Percentiles rank a stretch among this genome's conserved stretches.
Conservation (phyloP, 2,888 invertebrate species). For the Salticus scenicus region DNA sequence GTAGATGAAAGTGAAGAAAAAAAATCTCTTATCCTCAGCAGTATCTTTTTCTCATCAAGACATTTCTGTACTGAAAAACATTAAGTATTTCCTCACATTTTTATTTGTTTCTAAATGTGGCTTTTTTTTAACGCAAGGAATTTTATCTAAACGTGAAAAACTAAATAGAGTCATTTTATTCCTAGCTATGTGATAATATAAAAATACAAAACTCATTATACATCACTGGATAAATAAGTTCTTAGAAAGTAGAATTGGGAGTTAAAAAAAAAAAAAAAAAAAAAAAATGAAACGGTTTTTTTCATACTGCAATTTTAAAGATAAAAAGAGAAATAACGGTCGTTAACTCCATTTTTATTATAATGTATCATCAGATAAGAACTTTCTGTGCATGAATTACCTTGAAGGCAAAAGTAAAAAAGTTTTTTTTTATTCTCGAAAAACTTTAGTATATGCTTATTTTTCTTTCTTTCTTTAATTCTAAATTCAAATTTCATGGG, state of each 20-base stretch:
- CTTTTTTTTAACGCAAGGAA: background rate
- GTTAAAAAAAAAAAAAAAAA: no score
- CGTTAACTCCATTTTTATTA: slow-evolving; percentile 12
- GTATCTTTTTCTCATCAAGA: background rate
- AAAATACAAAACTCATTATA: slow-evolving; percentile 12
- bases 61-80: background rate
- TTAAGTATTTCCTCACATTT: background rate
- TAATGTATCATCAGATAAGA: slow-evolving; percentile 19
- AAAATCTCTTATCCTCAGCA: background rate
- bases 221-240: background rate
- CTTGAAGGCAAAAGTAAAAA: background rate
- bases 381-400: slow-evolving; percentile 3
- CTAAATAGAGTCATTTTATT: slow-evolving; percentile 13
- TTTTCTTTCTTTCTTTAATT: background rate
- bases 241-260: background rate
- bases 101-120: background rate
- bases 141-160: background rate
- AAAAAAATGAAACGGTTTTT: background rate
- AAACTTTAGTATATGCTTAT: background rate
- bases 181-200: slow-evolving; percentile 6
- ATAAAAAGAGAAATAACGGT: slow-evolving; percentile 12
- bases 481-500: background rate
- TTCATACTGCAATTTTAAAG: slow-evolving; percentile 2
- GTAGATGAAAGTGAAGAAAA: background rate
- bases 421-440: background rate